Evolutionary conservation across 2,113 vertebrate genomes (phyloP).

Genomic region (Rynchops niger): DNA sequence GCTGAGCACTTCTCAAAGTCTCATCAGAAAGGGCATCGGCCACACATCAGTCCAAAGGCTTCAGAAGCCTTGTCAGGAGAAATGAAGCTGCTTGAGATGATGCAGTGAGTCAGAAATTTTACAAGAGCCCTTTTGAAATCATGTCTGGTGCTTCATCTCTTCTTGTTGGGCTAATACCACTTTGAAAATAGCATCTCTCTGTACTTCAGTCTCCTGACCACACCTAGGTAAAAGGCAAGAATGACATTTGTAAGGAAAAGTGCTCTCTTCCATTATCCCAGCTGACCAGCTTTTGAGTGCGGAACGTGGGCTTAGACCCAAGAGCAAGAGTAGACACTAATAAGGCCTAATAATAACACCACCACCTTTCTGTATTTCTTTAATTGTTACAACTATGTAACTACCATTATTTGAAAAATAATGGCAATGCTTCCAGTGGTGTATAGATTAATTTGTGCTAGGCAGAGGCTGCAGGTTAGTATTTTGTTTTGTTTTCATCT

Average conservation of each 20-base stretch:
- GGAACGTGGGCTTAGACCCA: neutral
- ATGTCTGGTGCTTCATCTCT: neutral
- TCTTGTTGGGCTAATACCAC: neutral
- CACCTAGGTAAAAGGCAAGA: neutral
- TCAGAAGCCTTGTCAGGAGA: neutral
- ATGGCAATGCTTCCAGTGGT: neutral
- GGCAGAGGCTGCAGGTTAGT: neutral
- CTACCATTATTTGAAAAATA: neutral
- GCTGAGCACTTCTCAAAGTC: neutral
- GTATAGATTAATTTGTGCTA: neutral
- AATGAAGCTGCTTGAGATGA: neutral
- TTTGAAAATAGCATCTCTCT: neutral
- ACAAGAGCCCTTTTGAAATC: neutral
- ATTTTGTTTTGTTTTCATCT: neutral
- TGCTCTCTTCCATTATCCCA: neutral
- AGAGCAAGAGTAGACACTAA: neutral
- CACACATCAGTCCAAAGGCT: neutral
- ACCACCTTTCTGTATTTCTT: neutral
- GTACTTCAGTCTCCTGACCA: neutral
- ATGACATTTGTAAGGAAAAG: neutral
- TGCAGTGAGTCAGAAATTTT: neutral
- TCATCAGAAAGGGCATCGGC: neutral
- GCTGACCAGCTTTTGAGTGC: neutral
- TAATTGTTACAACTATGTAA: neutral
- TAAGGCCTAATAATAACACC: neutral